These are phyloP conservation scores for Lycaon pictus DNA, from an alignment of 2,113 vertebrate genomes.

Conservation along the genomic window DNA sequence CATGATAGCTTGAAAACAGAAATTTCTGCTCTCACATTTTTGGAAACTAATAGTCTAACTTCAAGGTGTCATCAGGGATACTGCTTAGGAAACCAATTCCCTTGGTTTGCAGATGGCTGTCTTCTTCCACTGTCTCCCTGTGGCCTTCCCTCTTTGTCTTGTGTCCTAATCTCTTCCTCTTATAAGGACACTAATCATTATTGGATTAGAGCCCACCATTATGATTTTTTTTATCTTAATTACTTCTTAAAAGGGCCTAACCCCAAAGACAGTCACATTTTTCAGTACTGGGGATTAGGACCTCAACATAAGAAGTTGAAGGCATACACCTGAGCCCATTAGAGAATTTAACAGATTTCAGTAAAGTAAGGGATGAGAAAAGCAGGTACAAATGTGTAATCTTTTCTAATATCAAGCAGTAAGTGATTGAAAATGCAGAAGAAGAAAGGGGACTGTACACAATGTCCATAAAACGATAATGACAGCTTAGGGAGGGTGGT, in stretches of 20 bases:
- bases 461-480: not conserved
- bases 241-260: not conserved
- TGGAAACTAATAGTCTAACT: not conserved
- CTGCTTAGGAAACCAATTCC: not conserved
- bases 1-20: not conserved
- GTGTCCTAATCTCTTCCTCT: not conserved
- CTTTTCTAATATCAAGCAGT: not conserved
- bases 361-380: not conserved
- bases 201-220: not conserved
- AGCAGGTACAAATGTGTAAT: not conserved
- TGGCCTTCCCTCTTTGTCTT: not conserved
- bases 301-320: not conserved
- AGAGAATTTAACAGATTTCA: not conserved
- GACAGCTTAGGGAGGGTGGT: not conserved
- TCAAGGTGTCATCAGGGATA: no score
- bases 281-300: not conserved
- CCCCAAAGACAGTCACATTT: not conserved
- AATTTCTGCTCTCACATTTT: not conserved
- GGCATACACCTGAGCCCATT: not conserved
- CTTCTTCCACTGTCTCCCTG: no score
- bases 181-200: not conserved
- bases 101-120: not conserved
- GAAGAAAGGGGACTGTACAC: not conserved
- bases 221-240: not conserved
- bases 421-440: not conserved